phyloP scores from a whole-genome alignment of 2,888 invertebrate genomes.

The Agrilus mali region DNA sequence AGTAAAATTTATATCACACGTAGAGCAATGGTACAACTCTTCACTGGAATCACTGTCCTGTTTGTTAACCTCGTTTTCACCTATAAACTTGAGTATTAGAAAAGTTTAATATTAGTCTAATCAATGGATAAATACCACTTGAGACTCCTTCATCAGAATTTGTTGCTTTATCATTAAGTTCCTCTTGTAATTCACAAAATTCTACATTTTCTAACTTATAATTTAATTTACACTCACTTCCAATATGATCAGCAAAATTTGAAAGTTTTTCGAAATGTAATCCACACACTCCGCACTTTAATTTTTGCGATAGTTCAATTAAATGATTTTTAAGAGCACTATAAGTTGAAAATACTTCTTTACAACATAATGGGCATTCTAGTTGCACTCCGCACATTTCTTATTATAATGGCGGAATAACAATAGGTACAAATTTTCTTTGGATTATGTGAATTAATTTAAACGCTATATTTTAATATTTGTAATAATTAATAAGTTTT shows the following conservation, averaged over 20 bases:
- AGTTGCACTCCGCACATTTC: constrained; percentile 21
- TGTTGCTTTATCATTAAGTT: not conserved
- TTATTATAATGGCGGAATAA: too few relatives aligned
- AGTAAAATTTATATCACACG: constrained; percentile 49
- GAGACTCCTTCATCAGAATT: constrained; percentile 6
- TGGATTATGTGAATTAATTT: too few relatives aligned
- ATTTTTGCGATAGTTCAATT: constrained; percentile 42
- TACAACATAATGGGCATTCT: constrained; percentile 53
- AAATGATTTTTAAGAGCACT: constrained; percentile 39
- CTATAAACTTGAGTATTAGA: constrained; percentile 8
- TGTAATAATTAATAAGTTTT: too few relatives aligned
- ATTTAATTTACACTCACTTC: constrained; percentile 20
- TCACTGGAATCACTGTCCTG: not conserved
- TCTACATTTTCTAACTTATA: not conserved
- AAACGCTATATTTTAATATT: too few relatives aligned
- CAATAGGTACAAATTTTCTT: too few relatives aligned
- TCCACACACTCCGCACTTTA: constrained; percentile 48
- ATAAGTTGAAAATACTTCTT: constrained; percentile 44
- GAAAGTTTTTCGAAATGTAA: constrained; percentile 39
- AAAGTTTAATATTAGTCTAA: not conserved
- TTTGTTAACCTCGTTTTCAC: constrained; percentile 10
- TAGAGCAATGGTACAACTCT: constrained; percentile 47
- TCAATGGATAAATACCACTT: constrained; percentile 2
- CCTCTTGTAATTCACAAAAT: not conserved
- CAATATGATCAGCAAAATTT: constrained; percentile 46